phyloP scores from a whole-genome alignment of 2,888 invertebrate genomes.

The Tachystola acroxantha region DNA sequence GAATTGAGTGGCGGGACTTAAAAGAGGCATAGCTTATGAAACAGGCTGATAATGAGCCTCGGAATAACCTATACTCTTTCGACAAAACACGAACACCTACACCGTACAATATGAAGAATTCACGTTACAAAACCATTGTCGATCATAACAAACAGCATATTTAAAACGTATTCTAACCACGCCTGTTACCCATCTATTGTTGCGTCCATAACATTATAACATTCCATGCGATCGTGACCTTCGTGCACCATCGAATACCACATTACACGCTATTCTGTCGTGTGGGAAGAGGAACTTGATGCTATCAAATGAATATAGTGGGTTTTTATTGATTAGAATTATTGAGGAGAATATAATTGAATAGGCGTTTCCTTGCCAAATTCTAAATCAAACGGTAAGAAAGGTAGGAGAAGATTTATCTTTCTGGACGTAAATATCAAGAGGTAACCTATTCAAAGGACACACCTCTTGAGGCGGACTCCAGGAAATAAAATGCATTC shows the following conservation, averaged over 20 bases:
- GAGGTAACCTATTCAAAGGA: too few relatives aligned
- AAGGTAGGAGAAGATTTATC: too few relatives aligned
- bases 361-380: too few relatives aligned
- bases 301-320: constrained; percentile 1
- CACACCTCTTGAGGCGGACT: too few relatives aligned
- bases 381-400: too few relatives aligned
- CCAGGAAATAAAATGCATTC: too few relatives aligned
- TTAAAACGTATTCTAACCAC: constrained; percentile 48
- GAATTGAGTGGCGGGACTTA: too few relatives aligned
- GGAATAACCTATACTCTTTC: too few relatives aligned
- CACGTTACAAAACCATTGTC: constrained; percentile 6
- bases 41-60: too few relatives aligned
- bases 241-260: constrained; percentile 31
- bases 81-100: too few relatives aligned
- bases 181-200: constrained; percentile 48
- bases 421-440: too few relatives aligned
- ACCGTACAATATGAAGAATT: neutral
- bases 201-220: constrained; percentile 31
- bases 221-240: constrained; percentile 62
- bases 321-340: neutral
- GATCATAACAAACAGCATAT: constrained; percentile 26
- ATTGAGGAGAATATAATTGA: neutral
- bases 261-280: constrained; percentile 13
- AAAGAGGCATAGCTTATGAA: too few relatives aligned
- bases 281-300: constrained; percentile 26